Evolutionary conservation across 1,140 invertebrate species (phyloP), one percentile per base, ranked within the genome.

Genomic region (Lethocerus indicus): DNA sequence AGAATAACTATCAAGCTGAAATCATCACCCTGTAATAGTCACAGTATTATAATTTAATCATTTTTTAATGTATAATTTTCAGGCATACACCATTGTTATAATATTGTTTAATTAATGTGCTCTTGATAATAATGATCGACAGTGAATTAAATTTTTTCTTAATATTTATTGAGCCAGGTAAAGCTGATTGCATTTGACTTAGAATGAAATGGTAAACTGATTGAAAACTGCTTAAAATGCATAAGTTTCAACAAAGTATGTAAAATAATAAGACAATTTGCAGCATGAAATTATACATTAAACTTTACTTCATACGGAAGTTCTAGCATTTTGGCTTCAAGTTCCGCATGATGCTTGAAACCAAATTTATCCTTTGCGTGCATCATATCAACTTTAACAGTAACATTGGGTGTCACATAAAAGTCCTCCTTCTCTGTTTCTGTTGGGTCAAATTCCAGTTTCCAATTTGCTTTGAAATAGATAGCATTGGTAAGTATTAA

Each of bases 391-490:
- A 76, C 67, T 40, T 72, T 57, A 3, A 75, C 63, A 0, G 57
- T 64, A 21, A 67, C 64, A 0, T 58, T 61, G 12, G 66, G 56
- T 32, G 61, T 65, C 45, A 68, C 58, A 60, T 65, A 59, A 63
- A 76, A 83, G 42, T 59, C 58, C 51, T 60, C 61, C 13, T 58
- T 62, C 45, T 37, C 53, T 0, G 71, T 78, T 1, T 49, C 13
- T 14, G 54, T 42, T 2, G 56, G 60, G 50, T 70, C 54, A 56
- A 84, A 83, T 51, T 71, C 60, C 13, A 63, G 62, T 37, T 66
- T 57, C 81, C 81, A 83, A 20, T 63, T 64, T 32, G 79, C 83
- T 68, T 87, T 88, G 64, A 91, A 92, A 61, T 89, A 87, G 36
- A 91, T 70, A 9, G 84, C 85, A 65, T 90, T 91, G 1, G 87